These are phyloP conservation scores for Otus sunia DNA, from an alignment of 2,113 vertebrate species.

Conservation along the genomic window DNA sequence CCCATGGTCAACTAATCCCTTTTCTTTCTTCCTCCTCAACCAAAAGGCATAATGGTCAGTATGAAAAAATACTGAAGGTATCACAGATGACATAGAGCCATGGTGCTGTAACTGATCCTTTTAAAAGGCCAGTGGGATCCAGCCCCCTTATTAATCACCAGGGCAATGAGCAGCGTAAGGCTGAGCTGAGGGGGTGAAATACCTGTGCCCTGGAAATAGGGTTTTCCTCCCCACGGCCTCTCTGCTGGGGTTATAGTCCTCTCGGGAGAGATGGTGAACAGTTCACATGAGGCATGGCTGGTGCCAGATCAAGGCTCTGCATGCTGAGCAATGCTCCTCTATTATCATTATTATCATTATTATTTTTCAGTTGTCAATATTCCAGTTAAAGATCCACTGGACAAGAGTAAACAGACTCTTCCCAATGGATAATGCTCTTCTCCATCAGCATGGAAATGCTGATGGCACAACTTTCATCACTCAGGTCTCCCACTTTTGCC, in stretches of 20 bases:
- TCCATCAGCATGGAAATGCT: background rate
- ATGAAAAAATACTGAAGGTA: background rate
- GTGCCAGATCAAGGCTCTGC: background rate
- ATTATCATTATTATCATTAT: background rate
- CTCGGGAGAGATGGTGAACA: background rate
- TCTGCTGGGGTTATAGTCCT: background rate
- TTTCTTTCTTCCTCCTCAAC: background rate
- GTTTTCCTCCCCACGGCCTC: accelerated
- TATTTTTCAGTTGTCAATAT: background rate
- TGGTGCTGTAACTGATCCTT: background rate
- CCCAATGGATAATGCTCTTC: background rate
- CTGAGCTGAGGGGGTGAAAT: background rate
- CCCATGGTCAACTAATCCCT: background rate
- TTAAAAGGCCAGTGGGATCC: background rate
- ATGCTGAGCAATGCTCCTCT: accelerated
- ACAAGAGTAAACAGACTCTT: background rate
- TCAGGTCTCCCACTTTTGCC: background rate
- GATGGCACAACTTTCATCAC: background rate
- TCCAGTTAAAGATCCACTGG: background rate
- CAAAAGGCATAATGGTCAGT: background rate
- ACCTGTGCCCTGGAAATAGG: background rate
- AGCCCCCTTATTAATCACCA: background rate
- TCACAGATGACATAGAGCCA: background rate
- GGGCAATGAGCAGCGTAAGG: background rate
- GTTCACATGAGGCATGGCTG: background rate